These are phyloP conservation scores for Mormyrus proboscirostris DNA, from an alignment of 2,797 vertebrate genomes.

Conservation along the genomic window DNA sequence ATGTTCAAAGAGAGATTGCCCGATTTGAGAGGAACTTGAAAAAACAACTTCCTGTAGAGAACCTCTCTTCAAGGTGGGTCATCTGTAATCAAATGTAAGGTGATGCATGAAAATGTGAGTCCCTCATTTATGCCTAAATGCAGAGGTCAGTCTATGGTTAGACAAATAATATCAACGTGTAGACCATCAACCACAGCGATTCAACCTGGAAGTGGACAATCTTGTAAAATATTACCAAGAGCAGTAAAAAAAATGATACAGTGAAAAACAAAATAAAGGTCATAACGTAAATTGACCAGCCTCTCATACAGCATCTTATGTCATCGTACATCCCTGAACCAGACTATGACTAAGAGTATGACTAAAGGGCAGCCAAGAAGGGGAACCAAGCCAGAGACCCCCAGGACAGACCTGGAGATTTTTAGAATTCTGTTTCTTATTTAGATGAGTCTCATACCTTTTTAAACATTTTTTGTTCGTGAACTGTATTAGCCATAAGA, in stretches of 20 bases:
- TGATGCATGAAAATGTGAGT: not conserved
- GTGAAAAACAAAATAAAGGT: not conserved
- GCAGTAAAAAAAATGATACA: not conserved
- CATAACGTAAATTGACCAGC: not conserved
- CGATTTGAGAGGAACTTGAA: conserved; percentile 73
- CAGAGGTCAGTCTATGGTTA: not conserved
- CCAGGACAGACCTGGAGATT: not conserved
- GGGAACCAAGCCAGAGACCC: not conserved
- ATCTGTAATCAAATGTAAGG: not conserved
- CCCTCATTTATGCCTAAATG: not conserved
- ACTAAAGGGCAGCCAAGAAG: not conserved
- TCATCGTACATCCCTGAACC: not conserved
- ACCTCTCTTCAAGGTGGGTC: conserved; percentile 45
- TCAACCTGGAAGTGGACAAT: not conserved
- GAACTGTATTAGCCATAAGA: not conserved
- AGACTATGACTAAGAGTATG: not conserved
- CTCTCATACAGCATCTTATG: not conserved
- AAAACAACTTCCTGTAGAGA: conserved; percentile 41
- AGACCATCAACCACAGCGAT: not conserved
- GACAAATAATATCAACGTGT: not conserved
- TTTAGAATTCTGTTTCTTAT: not conserved
- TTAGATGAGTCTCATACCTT: not conserved
- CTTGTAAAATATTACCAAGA: not conserved
- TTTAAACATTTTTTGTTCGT: not conserved
- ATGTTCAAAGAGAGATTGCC: conserved; percentile 68